These are phyloP conservation scores for Triops cancriformis DNA, from an alignment of 1,140 invertebrate species.

Conservation along the genomic window DNA sequence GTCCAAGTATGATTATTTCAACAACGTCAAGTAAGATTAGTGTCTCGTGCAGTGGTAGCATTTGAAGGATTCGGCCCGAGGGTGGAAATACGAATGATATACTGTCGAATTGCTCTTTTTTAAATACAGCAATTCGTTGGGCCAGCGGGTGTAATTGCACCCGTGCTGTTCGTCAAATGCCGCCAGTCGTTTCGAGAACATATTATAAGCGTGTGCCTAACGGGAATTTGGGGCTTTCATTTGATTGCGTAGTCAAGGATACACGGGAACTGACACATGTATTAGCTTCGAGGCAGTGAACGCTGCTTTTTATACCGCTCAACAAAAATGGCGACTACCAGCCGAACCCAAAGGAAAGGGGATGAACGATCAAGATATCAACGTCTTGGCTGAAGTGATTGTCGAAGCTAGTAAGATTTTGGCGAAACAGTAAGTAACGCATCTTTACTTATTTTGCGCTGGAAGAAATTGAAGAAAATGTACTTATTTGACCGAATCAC, in stretches of 20 bases:
- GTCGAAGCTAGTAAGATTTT: constrained; percentile 38
- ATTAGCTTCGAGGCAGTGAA: constrained; percentile 40
- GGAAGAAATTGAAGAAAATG: no score
- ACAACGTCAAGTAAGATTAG: neutral
- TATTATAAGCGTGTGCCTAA: no score
- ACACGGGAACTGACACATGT: constrained; percentile 36
- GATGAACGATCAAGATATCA: constrained; percentile 29
- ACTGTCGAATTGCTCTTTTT: neutral
- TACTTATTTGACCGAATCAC: no score
- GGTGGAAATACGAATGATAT: neutral
- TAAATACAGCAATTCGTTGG: no score
- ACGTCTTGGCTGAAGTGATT: constrained; percentile 34
- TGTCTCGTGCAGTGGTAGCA: neutral
- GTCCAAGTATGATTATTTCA: neutral
- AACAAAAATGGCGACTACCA: constrained; percentile 31
- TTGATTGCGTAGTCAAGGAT: constrained; percentile 25
- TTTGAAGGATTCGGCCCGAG: neutral
- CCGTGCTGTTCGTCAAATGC: no score
- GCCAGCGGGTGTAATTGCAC: no score
- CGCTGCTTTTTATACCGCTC: constrained; percentile 37
- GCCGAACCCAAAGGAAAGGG: constrained; percentile 23
- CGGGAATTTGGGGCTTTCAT: neutral
- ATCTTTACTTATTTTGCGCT: no score
- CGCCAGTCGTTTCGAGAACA: no score
- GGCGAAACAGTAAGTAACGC: constrained; percentile 36